phyloP scores from a whole-genome alignment of 2,797 vertebrate species.

The Sphenopsis melanotis region DNA sequence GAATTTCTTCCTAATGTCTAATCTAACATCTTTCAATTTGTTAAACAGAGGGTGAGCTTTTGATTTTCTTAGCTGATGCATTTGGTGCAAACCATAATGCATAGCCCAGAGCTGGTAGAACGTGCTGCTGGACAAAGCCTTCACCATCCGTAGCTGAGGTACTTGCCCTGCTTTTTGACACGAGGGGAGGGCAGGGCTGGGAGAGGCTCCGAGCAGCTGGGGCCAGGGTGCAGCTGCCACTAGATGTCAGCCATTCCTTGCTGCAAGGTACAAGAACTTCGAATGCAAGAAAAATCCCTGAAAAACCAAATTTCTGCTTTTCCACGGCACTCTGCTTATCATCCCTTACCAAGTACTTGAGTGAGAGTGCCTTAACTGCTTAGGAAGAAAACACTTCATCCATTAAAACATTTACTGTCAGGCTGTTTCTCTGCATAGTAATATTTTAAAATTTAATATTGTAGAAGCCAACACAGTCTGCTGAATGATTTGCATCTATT shows the following conservation, averaged over 20 bases:
- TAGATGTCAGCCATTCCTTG: slow-evolving; percentile 66
- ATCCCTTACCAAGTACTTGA: neutral
- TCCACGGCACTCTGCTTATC: neutral
- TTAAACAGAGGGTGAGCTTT: neutral
- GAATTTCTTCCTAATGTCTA: neutral
- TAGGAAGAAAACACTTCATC: neutral
- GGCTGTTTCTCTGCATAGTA: neutral
- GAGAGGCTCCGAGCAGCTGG: fast-evolving
- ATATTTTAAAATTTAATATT: neutral
- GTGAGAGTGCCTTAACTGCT: neutral
- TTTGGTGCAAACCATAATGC: neutral
- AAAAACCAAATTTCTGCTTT: neutral
- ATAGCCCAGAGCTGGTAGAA: neutral
- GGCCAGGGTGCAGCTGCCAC: slow-evolving; percentile 4
- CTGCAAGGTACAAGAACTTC: neutral
- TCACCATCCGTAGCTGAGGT: neutral
- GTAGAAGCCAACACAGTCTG: slow-evolving; percentile 32
- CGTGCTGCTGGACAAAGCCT: neutral
- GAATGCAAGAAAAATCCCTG: neutral
- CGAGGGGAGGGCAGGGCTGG: neutral
- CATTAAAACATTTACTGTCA: neutral
- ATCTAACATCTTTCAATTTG: neutral
- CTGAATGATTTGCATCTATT: slow-evolving; percentile 56
- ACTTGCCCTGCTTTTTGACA: neutral
- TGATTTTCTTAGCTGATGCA: neutral